These are phyloP conservation scores for Melanostigma gelatinosum DNA, from an alignment of 2,113 vertebrate genomes.

Conservation along the genomic window DNA sequence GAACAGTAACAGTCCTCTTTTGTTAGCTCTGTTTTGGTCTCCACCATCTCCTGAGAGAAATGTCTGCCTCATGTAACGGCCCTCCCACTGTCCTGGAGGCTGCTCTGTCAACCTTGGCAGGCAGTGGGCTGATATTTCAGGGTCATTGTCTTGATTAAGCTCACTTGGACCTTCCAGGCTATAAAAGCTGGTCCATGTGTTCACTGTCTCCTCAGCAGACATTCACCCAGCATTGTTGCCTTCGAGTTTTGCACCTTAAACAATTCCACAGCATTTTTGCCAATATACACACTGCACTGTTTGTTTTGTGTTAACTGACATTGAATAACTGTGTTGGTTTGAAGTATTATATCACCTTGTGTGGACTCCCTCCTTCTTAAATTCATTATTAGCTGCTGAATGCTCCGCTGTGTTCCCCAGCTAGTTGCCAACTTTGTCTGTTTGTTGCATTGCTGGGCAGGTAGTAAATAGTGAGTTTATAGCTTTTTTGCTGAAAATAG, in stretches of 20 bases:
- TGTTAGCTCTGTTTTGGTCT: neutral
- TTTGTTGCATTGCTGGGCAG: neutral
- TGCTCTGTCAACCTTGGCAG: neutral
- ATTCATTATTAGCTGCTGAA: neutral
- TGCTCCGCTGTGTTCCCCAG: neutral
- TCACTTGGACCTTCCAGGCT: neutral
- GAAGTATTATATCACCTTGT: neutral
- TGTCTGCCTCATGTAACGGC: neutral
- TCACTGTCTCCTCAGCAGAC: neutral
- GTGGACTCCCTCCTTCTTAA: neutral
- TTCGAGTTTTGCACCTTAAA: neutral
- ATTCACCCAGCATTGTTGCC: neutral
- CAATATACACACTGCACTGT: neutral
- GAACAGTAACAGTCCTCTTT: neutral
- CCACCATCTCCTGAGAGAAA: neutral
- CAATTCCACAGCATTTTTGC: neutral
- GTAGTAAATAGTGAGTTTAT: neutral
- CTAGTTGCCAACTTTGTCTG: neutral
- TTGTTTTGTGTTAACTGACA: neutral
- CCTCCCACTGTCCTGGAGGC: neutral
- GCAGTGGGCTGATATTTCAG: neutral
- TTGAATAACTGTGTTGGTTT: neutral
- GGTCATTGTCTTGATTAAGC: neutral
- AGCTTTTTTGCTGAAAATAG: neutral
- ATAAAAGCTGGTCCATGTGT: neutral